Percentiles rank a stretch among this genome's conserved stretches.
Evolutionary conservation across 2,888 invertebrate species (phyloP).

Genomic region (Aromia moschata): DNA sequence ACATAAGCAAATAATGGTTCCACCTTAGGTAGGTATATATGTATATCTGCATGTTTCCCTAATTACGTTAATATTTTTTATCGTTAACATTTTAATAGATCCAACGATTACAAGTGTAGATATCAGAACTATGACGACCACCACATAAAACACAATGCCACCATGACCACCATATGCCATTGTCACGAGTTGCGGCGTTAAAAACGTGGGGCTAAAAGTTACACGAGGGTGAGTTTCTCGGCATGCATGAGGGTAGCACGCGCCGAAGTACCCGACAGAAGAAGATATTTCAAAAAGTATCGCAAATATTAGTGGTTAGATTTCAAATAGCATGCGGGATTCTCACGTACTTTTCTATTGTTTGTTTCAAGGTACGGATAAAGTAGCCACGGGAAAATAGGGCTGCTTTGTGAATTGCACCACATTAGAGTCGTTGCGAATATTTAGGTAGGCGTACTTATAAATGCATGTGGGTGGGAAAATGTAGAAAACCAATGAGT

Average conservation of each 20-base stretch:
- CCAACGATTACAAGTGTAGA: slow-evolving; percentile 33
- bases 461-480: too few species aligned
- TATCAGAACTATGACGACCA: slow-evolving; percentile 33
- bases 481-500: too few species aligned
- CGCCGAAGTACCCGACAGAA: slow-evolving; percentile 45
- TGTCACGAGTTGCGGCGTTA: slow-evolving; percentile 17
- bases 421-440: too few species aligned
- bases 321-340: slow-evolving; percentile 50
- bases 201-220: slow-evolving; percentile 15
- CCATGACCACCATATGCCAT: slow-evolving; percentile 53
- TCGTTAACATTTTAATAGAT: slow-evolving; percentile 35
- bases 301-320: slow-evolving; percentile 37
- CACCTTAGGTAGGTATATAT: slow-evolving; percentile 16
- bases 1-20: too few species aligned
- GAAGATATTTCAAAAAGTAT: slow-evolving; percentile 39
- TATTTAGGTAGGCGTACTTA: too few species aligned
- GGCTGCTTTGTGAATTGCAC: not conserved
- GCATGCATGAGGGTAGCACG: slow-evolving; percentile 52
- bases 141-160: slow-evolving; percentile 47
- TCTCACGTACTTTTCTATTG: slow-evolving; percentile 46
- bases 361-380: slow-evolving; percentile 5
- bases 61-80: slow-evolving; percentile 31
- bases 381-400: slow-evolving; percentile 16
- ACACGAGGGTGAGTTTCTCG: slow-evolving; percentile 33
- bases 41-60: slow-evolving; percentile 11